Percentiles rank a stretch among this genome's conserved stretches.
These are phyloP conservation scores for Andrena dorsata DNA, from an alignment of 2,888 invertebrate species.

Conservation along the genomic window DNA sequence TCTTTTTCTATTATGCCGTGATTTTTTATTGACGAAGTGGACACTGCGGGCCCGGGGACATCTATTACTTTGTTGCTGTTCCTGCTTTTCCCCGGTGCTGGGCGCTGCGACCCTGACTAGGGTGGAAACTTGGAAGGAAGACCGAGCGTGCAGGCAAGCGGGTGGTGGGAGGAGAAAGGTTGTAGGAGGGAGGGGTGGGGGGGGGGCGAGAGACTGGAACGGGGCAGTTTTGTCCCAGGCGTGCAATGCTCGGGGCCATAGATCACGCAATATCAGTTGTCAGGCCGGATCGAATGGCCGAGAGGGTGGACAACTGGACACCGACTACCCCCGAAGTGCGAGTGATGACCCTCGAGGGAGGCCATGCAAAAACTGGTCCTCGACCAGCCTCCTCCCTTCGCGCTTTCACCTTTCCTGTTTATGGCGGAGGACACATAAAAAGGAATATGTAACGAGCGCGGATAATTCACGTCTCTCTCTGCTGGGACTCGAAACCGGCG, in stretches of 20 bases:
- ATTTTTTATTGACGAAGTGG: constrained; percentile 85
- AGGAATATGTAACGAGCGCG: constrained; percentile 84
- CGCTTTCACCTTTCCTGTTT: constrained; percentile 76
- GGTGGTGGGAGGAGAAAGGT: constrained; percentile 20
- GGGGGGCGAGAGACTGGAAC: constrained; percentile 37
- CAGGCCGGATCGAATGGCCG: constrained; percentile 78
- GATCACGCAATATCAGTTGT: constrained; percentile 85
- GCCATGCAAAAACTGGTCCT: constrained; percentile 79
- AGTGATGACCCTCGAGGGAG: constrained; percentile 84
- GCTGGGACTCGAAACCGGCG: constrained; percentile 36
- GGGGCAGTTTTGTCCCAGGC: constrained; percentile 84
- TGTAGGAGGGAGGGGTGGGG: background rate
- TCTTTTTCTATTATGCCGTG: constrained; percentile 83
- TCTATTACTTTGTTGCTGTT: constrained; percentile 84
- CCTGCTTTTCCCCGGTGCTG: constrained; percentile 22
- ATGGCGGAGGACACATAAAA: constrained; percentile 82
- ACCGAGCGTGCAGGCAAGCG: constrained; percentile 27
- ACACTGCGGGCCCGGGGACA: constrained; percentile 80
- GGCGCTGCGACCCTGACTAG: constrained; percentile 59
- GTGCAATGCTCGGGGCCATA: constrained; percentile 84
- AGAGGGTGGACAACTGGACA: constrained; percentile 76
- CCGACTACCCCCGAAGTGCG: constrained; percentile 83
- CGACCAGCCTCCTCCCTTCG: constrained; percentile 54
- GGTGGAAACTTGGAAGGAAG: constrained; percentile 68
- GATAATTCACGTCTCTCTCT: constrained; percentile 80